A percentile compares a stretch with the other conserved stretches of the same genome.
phyloP scores from a whole-genome alignment of 2,888 invertebrate genomes.

The Cyclophora albipunctata region DNA sequence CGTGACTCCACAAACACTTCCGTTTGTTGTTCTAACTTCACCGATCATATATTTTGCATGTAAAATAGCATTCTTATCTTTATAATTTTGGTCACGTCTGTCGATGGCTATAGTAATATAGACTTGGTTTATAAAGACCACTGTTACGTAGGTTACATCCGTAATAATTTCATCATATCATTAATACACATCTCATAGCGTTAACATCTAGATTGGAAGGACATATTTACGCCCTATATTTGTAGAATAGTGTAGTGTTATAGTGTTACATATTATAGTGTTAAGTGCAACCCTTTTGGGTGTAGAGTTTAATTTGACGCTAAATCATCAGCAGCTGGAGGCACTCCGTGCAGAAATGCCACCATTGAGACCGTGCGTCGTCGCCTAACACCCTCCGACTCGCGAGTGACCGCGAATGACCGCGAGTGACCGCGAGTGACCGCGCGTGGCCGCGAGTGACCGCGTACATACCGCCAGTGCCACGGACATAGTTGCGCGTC shows the following conservation, averaged over 20 bases:
- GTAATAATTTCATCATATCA: slow-evolving; percentile 64
- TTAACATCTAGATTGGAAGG: slow-evolving; percentile 55
- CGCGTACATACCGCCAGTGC: too few species aligned
- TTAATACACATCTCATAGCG: slow-evolving; percentile 66
- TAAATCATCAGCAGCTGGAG: slow-evolving; percentile 4
- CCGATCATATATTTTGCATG: neutral
- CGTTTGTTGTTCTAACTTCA: neutral
- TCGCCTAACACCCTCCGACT: too few species aligned
- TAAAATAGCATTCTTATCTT: neutral
- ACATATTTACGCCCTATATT: slow-evolving; percentile 55
- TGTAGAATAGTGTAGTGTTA: slow-evolving; percentile 47
- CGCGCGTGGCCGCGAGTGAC: too few species aligned
- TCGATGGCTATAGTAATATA: slow-evolving; percentile 25
- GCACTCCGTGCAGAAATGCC: too few species aligned
- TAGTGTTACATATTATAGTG: slow-evolving; percentile 41
- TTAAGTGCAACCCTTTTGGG: slow-evolving; percentile 50
- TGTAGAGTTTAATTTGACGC: slow-evolving; percentile 23
- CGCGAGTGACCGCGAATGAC: too few species aligned
- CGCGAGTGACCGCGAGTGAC: too few species aligned
- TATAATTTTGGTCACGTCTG: slow-evolving; percentile 20
- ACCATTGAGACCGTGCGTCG: neutral
- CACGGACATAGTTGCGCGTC: too few species aligned
- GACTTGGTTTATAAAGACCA: slow-evolving; percentile 23
- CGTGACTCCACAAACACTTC: too few species aligned
- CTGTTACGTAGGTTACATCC: slow-evolving; percentile 9